Base-by-base conservation (phyloP, 2,888 invertebrate species). In the Margaritifera margaritifera region DNA sequence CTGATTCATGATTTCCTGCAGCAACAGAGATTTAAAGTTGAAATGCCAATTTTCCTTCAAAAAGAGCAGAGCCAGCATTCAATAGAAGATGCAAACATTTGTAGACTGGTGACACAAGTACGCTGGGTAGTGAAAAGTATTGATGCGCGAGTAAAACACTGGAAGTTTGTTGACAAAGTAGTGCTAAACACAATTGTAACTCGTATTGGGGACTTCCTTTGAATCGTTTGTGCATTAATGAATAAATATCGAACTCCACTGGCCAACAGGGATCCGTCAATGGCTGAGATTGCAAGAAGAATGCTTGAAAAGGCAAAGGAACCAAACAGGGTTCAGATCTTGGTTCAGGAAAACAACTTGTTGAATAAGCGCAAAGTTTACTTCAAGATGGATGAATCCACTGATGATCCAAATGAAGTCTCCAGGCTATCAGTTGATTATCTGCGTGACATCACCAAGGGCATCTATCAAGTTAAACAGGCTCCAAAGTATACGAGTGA, bases 71-170 rank as follows among this genome's bases (percentile, higher is more conserved):
- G n/a, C n/a, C n/a, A n/a, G n/a, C n/a, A n/a, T n/a, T n/a, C n/a
- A n/a, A n/a, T n/a, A n/a, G 64, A 60, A 5, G 64, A 71, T 24
- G 64, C 71, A 50, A 64, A 67, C 31, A 11, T 22, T 20, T 66
- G 60, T 19, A 19, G 67, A 2, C 27, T 71, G 61, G 63, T 67
- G 3, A 67, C 64, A 11, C 66, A 66, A 62, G 63, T 59, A 19
- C 31, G 64, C n/a, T 71, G 64, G 66, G 56, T 71, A 22, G 61
- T 64, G 15, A 55, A 66, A n/a, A 63, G 66, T 20, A 64, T 42
- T 3, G 66, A 70, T 52, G 66, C 64, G 1, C 31, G 70, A 54
- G 24, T 65, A 5, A 69, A 69, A 27, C 62, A 69, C 62, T n/a
- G 52, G 4, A 25, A 24, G 20, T 51, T 62, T 6, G 51, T 69